Conservation (phyloP, 2,113 vertebrate genomes). For the Ondatra zibethicus region DNA sequence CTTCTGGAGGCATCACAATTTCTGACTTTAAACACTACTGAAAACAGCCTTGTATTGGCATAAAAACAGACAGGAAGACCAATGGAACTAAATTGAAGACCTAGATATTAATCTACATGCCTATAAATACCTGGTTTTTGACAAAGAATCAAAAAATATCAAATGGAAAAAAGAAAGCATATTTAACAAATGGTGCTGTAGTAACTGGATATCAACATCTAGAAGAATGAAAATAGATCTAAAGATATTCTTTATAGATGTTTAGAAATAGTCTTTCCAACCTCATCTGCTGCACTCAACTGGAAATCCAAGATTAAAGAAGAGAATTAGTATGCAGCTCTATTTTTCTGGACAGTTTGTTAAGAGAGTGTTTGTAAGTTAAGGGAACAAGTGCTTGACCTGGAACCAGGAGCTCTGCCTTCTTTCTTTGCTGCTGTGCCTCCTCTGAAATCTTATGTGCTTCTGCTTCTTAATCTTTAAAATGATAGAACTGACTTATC, state of each 20-base stretch:
- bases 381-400: background rate
- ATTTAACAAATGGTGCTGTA: too few relatives aligned
- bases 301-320: background rate
- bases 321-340: background rate
- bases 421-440: background rate
- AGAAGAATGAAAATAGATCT: too few relatives aligned
- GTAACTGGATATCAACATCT: too few relatives aligned
- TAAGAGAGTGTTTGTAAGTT: background rate
- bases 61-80: too few relatives aligned
- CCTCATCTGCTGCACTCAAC: background rate
- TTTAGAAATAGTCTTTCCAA: background rate
- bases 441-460: background rate
- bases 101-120: too few relatives aligned
- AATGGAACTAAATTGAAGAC: too few relatives aligned
- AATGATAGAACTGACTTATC: constrained; percentile 41
- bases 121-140: too few relatives aligned
- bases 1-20: too few relatives aligned
- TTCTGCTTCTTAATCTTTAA: constrained; percentile 29
- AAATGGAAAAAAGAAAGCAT: too few relatives aligned
- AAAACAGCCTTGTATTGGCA: too few relatives aligned
- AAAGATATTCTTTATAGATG: background rate
- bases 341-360: constrained; percentile 48
- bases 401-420: background rate
- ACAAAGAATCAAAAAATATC: too few relatives aligned
- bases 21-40: too few relatives aligned